Conservation (phyloP, 2,888 invertebrate genomes). For the Resseliella maxima region DNA sequence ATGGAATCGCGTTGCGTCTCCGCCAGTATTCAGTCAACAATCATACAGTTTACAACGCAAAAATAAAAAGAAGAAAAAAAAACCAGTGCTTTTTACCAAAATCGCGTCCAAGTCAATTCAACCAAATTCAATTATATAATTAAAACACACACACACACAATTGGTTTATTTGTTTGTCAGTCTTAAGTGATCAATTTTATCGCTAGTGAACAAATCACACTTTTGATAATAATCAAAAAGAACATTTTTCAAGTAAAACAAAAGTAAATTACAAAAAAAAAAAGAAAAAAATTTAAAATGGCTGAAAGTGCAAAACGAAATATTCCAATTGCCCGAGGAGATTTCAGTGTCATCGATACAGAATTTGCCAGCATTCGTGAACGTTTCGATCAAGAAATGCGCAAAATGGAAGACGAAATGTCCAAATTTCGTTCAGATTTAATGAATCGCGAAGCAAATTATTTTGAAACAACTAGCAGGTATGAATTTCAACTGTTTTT, state of each 20-base stretch:
- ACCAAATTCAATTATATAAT: constrained; percentile 28
- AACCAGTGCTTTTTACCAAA: background rate
- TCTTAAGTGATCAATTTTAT: constrained; percentile 15
- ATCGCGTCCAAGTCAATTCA: background rate
- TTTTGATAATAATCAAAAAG: constrained; percentile 14
- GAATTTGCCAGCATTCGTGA: constrained; percentile 97
- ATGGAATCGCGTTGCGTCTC: constrained; percentile 56
- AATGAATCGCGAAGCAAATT: constrained; percentile 92
- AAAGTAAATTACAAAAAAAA: background rate
- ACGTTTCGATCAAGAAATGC: constrained; percentile 96
- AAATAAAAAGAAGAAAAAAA: background rate
- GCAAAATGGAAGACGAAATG: constrained; percentile 99
- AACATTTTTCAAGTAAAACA: background rate
- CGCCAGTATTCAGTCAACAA: constrained; percentile 55
- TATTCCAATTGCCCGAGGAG: constrained; percentile 93
- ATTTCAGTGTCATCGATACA: constrained; percentile 95
- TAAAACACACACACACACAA: no score
- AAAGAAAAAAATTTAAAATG: constrained; percentile 70
- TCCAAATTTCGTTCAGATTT: constrained; percentile 91
- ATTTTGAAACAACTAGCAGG: constrained; percentile 91
- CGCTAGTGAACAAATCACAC: constrained; percentile 21
- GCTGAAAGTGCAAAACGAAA: constrained; percentile 86
- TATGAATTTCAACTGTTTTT: constrained; percentile 65
- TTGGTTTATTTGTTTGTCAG: constrained; percentile 23
- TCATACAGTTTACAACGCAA: background rate